Evolutionary conservation across 2,113 vertebrate genomes (phyloP).

Genomic region (Zosterops lateralis): DNA sequence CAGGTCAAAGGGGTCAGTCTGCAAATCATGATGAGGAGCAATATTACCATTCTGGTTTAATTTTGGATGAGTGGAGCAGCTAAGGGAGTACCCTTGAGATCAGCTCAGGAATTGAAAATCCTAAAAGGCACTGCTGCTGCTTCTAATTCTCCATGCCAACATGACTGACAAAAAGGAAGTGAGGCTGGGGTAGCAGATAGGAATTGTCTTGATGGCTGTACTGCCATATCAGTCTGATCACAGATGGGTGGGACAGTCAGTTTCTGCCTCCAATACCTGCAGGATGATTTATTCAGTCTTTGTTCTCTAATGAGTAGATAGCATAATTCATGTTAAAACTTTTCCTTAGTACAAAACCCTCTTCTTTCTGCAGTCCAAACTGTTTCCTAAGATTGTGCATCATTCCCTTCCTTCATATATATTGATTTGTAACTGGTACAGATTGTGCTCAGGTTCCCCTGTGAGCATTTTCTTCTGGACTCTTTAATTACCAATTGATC

Average conservation of each 20-base stretch:
- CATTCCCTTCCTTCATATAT: background rate
- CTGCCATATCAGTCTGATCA: background rate
- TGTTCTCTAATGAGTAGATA: background rate
- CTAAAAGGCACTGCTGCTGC: background rate
- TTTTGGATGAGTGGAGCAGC: background rate
- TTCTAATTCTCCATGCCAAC: background rate
- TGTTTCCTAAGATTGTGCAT: background rate
- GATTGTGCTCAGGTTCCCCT: background rate
- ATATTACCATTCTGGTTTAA: background rate
- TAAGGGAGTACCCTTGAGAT: background rate
- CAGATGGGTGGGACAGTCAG: background rate
- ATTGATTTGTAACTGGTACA: background rate
- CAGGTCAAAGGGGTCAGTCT: rapidly evolving
- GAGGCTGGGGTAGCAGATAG: background rate
- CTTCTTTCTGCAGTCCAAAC: background rate
- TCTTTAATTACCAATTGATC: background rate
- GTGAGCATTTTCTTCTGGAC: background rate
- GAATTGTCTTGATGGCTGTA: background rate
- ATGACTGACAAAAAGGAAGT: background rate
- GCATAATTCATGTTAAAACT: background rate
- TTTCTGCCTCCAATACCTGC: background rate
- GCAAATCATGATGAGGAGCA: background rate
- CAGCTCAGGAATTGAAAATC: background rate
- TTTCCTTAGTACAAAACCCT: background rate
- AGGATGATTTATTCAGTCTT: background rate